Conservation (phyloP, 2,113 vertebrate genomes). For the Gallinago paraguaiae region DNA sequence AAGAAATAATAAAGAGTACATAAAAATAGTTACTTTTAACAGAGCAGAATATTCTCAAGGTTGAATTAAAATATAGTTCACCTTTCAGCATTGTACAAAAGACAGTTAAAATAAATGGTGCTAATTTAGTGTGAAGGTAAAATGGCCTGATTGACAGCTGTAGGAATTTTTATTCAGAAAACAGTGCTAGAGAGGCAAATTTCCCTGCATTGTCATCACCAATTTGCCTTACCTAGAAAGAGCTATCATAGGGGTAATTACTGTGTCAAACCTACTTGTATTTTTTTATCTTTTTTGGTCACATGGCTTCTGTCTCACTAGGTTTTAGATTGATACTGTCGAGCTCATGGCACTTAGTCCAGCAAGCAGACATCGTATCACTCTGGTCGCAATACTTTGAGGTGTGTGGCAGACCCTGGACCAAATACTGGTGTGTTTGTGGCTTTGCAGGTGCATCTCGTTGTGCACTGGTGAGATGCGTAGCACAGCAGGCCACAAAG, state of each 20-base stretch:
- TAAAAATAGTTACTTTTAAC: not conserved
- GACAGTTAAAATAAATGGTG: slow-evolving; percentile 44
- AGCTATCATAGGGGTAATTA: slow-evolving; percentile 51
- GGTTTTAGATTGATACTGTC: not conserved
- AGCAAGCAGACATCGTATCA: not conserved
- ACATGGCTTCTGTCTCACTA: not conserved
- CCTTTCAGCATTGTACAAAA: slow-evolving; percentile 22
- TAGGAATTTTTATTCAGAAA: slow-evolving; percentile 49
- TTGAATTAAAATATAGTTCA: not conserved
- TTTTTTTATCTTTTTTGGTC: not conserved
- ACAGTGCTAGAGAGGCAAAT: slow-evolving; percentile 32
- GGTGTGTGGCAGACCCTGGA: not conserved
- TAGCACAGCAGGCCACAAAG: not conserved
- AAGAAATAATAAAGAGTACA: not conserved
- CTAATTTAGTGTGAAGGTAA: slow-evolving; percentile 25
- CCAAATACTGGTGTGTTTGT: rapidly evolving
- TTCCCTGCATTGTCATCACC: slow-evolving; percentile 25
- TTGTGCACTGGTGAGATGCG: not conserved
- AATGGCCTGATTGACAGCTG: slow-evolving; percentile 50
- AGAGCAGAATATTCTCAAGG: not conserved
- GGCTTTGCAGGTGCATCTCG: not conserved
- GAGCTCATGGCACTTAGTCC: not conserved
- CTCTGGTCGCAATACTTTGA: not conserved
- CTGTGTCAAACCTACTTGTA: not conserved
- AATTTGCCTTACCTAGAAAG: slow-evolving; percentile 33